Evolutionary conservation across 2,888 invertebrate species (phyloP).

Genomic region (Halictus quadricinctus): DNA sequence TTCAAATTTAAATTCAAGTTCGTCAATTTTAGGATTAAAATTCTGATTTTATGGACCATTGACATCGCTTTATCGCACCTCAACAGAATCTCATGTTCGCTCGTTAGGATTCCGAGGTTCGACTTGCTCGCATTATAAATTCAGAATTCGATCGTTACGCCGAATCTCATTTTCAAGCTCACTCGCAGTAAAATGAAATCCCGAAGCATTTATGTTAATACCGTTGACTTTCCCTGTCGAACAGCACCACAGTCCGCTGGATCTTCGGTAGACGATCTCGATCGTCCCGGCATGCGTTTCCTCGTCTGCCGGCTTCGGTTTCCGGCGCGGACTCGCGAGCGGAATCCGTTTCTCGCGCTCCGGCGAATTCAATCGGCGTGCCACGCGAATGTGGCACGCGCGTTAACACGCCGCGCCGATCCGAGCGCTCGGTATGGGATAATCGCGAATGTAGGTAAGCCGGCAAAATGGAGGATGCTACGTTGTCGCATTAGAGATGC

Average conservation of each 20-base stretch:
- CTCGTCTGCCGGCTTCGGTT: background rate
- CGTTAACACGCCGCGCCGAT: conserved; percentile 67
- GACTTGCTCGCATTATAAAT: background rate
- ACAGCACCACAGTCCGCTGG: background rate
- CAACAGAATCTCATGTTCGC: background rate
- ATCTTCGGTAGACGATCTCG: background rate
- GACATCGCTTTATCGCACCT: background rate
- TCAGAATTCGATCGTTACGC: background rate
- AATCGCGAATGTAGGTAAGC: conserved; percentile 78
- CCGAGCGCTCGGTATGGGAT: conserved; percentile 74
- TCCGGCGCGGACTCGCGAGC: background rate
- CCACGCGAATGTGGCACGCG: conserved; percentile 75
- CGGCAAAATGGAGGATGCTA: conserved; percentile 66
- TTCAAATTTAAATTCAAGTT: background rate
- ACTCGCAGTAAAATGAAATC: background rate
- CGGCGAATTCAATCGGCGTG: conserved; percentile 68
- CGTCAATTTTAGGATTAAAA: too few relatives aligned
- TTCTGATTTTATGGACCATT: too few relatives aligned
- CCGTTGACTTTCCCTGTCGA: background rate
- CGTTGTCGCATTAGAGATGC: conserved; percentile 76
- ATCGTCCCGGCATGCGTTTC: background rate
- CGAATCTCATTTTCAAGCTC: conserved; percentile 2
- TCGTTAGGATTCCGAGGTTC: background rate
- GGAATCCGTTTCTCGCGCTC: conserved; percentile 56
- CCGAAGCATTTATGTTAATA: background rate